Percentiles rank a stretch among this genome's conserved stretches.
Conservation (phyloP, 2,113 vertebrate genomes). For the Corvus hawaiiensis region DNA sequence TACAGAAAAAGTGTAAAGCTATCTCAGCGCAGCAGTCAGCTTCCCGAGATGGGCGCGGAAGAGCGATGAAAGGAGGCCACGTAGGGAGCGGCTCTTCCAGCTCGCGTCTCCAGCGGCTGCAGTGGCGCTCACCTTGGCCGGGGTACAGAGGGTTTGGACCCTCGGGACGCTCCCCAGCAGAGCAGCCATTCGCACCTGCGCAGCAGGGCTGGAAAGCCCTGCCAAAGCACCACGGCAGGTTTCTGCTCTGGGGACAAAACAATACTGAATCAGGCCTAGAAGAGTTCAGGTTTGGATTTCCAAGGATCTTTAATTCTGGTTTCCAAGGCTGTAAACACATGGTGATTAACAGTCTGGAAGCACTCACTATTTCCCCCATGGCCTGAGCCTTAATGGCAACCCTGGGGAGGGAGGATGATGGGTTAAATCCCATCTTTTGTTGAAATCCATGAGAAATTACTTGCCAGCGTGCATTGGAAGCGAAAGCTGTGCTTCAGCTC, state of each 20-base stretch:
- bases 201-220: neutral
- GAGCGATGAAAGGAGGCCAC: constrained; percentile 8
- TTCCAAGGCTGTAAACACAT: constrained; percentile 11
- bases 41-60: neutral
- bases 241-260: neutral
- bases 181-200: neutral
- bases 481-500: neutral
- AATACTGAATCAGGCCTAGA: neutral
- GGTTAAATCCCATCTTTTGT: neutral
- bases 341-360: constrained; percentile 41
- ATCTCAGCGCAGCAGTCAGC: neutral
- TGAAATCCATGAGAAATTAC: neutral
- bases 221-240: neutral
- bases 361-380: neutral
- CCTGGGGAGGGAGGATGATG: neutral
- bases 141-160: neutral
- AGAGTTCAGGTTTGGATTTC: neutral
- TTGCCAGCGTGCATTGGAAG: neutral
- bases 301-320: neutral
- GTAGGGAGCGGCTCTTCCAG: neutral
- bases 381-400: neutral
- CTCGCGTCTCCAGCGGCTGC: neutral
- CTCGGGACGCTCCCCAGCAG: neutral
- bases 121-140: neutral
- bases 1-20: neutral